Percentiles rank a stretch among this genome's conserved stretches.
These are phyloP conservation scores for Syncerus caffer DNA, from an alignment of 2,797 vertebrate genomes.

Conservation along the genomic window DNA sequence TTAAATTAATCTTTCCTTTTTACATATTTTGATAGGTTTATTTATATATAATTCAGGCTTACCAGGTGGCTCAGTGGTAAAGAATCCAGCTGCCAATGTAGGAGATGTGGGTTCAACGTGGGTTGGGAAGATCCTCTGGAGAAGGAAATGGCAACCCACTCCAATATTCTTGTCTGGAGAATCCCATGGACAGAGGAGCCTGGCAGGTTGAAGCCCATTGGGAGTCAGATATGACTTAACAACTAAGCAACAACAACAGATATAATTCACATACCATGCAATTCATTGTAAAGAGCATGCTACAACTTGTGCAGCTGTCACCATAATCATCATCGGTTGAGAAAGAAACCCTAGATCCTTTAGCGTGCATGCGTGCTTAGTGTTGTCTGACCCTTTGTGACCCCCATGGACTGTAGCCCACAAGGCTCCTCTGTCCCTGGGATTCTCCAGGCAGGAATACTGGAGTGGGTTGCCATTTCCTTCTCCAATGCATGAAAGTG, in stretches of 20 bases:
- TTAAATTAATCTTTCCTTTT: constrained; percentile 64
- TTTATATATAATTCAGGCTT: not conserved
- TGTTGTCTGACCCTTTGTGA: not conserved
- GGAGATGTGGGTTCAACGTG: not conserved
- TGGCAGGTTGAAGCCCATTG: not conserved
- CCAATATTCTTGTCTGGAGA: not conserved
- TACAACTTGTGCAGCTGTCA: not conserved
- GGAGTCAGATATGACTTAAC: not conserved
- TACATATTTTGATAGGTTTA: not conserved
- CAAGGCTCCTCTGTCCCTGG: not conserved
- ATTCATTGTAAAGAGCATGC: not conserved
- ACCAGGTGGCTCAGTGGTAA: not conserved
- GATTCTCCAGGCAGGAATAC: not conserved
- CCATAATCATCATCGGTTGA: not conserved
- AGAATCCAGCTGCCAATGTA: not conserved
- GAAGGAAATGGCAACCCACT: not conserved
- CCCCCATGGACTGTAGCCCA: not conserved
- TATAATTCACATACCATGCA: not conserved
- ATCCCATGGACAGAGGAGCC: not conserved
- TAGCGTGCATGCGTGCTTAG: not conserved
- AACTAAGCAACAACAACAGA: not conserved
- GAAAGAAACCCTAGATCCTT: not conserved
- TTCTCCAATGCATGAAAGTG: not conserved
- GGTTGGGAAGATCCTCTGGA: not conserved
- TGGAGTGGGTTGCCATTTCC: not conserved